Conservation (phyloP, 2,888 invertebrate species). For the Lasiommata megera region DNA sequence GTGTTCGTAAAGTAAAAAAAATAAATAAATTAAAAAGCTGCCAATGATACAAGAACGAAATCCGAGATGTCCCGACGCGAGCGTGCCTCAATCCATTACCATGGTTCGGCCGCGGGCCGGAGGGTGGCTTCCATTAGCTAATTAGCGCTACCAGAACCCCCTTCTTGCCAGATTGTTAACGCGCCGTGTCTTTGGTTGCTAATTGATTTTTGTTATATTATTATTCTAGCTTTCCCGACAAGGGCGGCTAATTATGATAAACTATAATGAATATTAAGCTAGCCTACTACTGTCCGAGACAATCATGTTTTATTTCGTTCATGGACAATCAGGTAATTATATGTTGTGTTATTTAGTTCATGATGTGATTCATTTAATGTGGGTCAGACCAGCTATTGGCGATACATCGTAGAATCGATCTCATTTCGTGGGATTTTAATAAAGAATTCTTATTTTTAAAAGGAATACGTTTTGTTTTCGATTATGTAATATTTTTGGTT, state of each 20-base stretch:
- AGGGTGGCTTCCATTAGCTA: conserved; percentile 69
- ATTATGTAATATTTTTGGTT: too few species aligned
- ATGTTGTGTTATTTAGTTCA: too few species aligned
- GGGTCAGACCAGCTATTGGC: too few species aligned
- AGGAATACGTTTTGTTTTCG: too few species aligned
- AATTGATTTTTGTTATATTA: conserved; percentile 54
- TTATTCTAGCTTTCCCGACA: conserved; percentile 2
- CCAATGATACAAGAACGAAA: conserved; percentile 42
- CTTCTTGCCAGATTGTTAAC: conserved; percentile 74
- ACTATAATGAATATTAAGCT: neutral
- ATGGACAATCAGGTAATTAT: too few species aligned
- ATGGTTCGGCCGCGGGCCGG: conserved; percentile 37
- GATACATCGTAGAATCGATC: too few species aligned
- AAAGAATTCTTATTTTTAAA: too few species aligned
- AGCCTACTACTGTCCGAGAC: too few species aligned
- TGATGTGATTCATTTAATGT: too few species aligned
- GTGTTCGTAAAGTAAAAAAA: neutral
- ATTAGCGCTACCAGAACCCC: conserved; percentile 66
- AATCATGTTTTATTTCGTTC: too few species aligned
- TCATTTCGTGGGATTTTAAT: too few species aligned
- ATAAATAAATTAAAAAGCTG: conserved; percentile 11
- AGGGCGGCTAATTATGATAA: neutral
- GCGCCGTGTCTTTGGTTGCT: conserved; percentile 57
- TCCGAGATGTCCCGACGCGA: conserved; percentile 59
- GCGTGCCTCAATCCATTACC: conserved; percentile 77